Evolutionary conservation across 1,140 invertebrate species (phyloP).

Genomic region (Trichomalopsis sarcophagae): DNA sequence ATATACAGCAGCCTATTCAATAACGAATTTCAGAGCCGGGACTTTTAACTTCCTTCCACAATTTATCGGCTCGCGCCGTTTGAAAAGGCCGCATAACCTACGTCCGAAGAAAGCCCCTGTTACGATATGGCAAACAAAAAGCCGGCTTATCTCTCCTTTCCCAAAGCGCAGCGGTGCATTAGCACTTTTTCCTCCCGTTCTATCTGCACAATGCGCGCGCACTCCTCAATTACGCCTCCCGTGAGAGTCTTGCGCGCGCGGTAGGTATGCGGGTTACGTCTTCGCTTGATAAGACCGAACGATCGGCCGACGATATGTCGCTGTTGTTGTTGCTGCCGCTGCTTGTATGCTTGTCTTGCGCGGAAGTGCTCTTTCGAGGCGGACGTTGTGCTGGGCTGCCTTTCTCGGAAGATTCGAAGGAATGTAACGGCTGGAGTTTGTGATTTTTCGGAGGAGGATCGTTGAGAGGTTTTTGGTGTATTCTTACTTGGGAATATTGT

Average conservation of each 20-base stretch:
- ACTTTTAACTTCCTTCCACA: too few species aligned
- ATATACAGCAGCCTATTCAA: too few species aligned
- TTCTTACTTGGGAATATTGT: neutral
- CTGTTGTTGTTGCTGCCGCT: neutral
- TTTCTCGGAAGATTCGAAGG: neutral
- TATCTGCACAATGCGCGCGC: neutral
- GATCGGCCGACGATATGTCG: constrained; percentile 17
- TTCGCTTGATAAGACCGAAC: constrained; percentile 24
- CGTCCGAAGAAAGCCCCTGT: neutral
- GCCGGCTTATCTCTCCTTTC: neutral
- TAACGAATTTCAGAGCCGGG: too few species aligned
- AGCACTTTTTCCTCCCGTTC: neutral
- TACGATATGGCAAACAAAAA: neutral
- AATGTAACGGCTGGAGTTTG: neutral
- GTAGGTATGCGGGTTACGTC: constrained; percentile 2
- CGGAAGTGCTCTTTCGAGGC: constrained; percentile 5
- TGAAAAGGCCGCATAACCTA: neutral
- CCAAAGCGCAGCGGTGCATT: neutral
- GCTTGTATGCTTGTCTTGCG: neutral
- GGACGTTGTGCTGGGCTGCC: neutral
- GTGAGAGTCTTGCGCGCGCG: neutral
- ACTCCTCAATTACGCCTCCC: neutral
- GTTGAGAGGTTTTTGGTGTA: neutral
- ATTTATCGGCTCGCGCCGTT: neutral
- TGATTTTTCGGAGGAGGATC: neutral